Evolutionary conservation across 2,797 vertebrate genomes (phyloP), one percentile per base, ranked within the genome.

Genomic region (Rhadinocentrus ornatus): DNA sequence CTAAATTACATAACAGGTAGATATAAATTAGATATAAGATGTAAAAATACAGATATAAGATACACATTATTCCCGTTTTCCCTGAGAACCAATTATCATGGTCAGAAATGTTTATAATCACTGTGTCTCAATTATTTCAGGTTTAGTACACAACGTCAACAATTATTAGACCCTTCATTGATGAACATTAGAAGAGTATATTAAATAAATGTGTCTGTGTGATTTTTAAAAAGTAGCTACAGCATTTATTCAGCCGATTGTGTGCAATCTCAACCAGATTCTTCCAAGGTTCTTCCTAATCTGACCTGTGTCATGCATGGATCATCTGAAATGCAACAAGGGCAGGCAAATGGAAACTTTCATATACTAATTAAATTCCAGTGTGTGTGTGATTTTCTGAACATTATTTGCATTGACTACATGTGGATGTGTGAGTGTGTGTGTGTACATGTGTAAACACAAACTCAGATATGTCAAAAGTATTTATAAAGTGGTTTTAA

Each of bases 401-500:
- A 31, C 12, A 15, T 64, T 3, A 16, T 68, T 55, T 24, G 2
- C 4, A 2, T 46, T 63, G 27, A n/a, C 32, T 37, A 18, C 20
- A 1, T 35, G 24, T 55, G 46, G 0, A 6, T 12, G 11, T 60
- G 56, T n/a, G n/a, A n/a, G n/a, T 7, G 15, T 31, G 11, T 41
- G 18, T 62, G 64, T 31, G 48, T 69, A 34, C 6, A 56, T 71
- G 70, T 31, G 16, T 39, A 34, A 55, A 32, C 26, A 46, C 37
- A 62, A 56, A 53, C 26, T 3, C 31, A 55, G 39, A 75, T 27
- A 57, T 1, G 29, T 44, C 35, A 24, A 59, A 78, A 79, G 57
- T 85, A 71, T 86, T 79, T 76, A 71, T 72, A 81, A 75, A 66
- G 27, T 27, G 27, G 66, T 77, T 73, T 52, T 60, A 79, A 85